Evolutionary conservation across 2,797 vertebrate species (phyloP).

Genomic region (Furcifer pardalis): DNA sequence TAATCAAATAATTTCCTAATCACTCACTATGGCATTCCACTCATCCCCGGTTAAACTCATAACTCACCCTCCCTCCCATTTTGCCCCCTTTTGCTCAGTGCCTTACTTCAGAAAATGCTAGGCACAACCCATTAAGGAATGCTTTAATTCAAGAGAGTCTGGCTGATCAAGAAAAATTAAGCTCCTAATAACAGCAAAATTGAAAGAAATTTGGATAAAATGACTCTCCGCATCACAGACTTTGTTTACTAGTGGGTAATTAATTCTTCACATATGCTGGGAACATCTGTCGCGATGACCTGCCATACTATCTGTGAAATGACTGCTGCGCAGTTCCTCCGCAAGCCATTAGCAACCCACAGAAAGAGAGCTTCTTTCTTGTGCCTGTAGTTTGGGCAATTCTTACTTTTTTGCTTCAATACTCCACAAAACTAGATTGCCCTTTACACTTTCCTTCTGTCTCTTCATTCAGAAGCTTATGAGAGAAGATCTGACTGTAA

Average conservation of each 20-base stretch:
- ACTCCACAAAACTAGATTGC: neutral
- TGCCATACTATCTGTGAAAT: constrained; percentile 93
- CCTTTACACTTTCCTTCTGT: constrained; percentile 24
- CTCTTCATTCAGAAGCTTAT: constrained; percentile 4
- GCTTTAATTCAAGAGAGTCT: constrained; percentile 79
- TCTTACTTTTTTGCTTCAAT: constrained; percentile 32
- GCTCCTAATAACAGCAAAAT: constrained; percentile 89
- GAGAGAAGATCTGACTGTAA: neutral
- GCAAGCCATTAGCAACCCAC: constrained; percentile 85
- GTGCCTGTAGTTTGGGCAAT: constrained; percentile 47
- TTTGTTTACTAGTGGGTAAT: constrained; percentile 99
- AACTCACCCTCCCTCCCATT: constrained; percentile 37
- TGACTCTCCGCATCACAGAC: constrained; percentile 92
- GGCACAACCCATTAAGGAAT: constrained; percentile 76
- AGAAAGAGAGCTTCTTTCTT: constrained; percentile 75
- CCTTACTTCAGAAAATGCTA: constrained; percentile 70
- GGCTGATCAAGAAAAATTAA: constrained; percentile 97
- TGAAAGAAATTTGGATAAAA: constrained; percentile 96
- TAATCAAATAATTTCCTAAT: constrained; percentile 92
- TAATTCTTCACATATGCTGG: constrained; percentile 99
- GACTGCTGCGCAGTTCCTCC: constrained; percentile 90
- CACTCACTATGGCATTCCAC: constrained; percentile 78
- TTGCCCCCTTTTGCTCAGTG: constrained; percentile 11
- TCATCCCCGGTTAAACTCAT: constrained; percentile 73
- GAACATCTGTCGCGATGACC: constrained; percentile 99